Percentiles rank a stretch among this genome's conserved stretches.
These are phyloP conservation scores for Oophaga pumilio DNA, from an alignment of 2,113 vertebrate genomes.

Conservation along the genomic window DNA sequence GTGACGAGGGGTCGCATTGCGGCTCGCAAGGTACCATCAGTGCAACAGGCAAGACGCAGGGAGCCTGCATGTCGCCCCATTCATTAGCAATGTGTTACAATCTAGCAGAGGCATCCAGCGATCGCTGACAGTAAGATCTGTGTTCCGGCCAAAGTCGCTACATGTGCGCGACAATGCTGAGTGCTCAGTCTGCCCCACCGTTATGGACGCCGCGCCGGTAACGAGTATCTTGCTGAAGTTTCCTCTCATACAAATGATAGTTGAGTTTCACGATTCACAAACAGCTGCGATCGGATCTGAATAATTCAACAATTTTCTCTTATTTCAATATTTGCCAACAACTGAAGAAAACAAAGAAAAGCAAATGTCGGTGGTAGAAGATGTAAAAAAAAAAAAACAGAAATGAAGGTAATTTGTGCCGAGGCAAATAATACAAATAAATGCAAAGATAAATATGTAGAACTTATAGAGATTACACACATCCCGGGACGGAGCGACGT, in stretches of 20 bases:
- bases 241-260: background rate
- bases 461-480: background rate
- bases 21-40: no score
- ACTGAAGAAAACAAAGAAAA: background rate
- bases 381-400: background rate
- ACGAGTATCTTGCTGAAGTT: background rate
- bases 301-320: conserved; percentile 35
- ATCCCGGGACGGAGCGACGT: background rate
- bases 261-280: background rate
- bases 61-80: no score
- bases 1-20: no score
- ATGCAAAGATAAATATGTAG: background rate
- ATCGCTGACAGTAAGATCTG: no score
- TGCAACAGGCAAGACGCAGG: no score
- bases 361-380: background rate
- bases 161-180: background rate
- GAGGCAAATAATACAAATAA: background rate
- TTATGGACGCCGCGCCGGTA: background rate
- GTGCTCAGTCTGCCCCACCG: background rate
- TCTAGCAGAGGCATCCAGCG: no score
- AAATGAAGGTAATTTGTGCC: conserved; percentile 18
- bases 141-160: background rate
- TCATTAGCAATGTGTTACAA: no score
- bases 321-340: conserved; percentile 35
- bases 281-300: background rate